Conservation (phyloP, 2,797 vertebrate genomes). For the Lacerta bilineata region DNA sequence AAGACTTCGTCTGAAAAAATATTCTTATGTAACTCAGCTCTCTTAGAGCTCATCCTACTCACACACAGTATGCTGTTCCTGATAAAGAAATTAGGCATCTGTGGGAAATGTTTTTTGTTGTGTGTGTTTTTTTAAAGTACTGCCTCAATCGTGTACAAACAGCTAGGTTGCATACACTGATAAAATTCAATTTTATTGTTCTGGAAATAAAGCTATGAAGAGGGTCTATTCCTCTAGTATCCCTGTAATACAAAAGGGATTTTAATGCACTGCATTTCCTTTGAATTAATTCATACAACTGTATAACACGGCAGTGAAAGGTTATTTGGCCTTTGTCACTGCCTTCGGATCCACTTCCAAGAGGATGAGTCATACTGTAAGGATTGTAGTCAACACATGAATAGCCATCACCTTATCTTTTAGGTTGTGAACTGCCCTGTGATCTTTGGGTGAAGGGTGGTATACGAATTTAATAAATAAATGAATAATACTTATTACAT, state of each 20-base stretch:
- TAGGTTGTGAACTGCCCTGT: too few species aligned
- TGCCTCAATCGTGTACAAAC: not conserved
- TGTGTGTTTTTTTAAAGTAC: constrained; percentile 3
- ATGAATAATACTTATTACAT: too few species aligned
- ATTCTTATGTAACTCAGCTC: constrained; percentile 58
- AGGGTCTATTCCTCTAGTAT: not conserved
- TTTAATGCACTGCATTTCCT: constrained; percentile 1
- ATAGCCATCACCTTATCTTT: not conserved
- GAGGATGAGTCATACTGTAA: accelerated
- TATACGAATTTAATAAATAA: too few species aligned
- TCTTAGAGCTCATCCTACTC: not conserved
- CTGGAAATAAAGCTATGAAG: not conserved
- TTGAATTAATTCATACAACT: constrained; percentile 4
- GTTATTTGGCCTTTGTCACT: not conserved
- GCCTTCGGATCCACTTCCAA: not conserved
- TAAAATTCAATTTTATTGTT: not conserved
- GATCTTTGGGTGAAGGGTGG: too few species aligned
- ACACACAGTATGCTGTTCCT: not conserved
- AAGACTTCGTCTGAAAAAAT: not conserved
- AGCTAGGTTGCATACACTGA: not conserved
- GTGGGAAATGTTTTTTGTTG: accelerated
- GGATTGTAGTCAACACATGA: constrained; percentile 19
- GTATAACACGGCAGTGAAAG: constrained; percentile 20
- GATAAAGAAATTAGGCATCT: not conserved
- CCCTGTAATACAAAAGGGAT: not conserved